Evolutionary conservation across 1,140 invertebrate genomes (phyloP), one percentile per base, ranked within the genome.

Genomic region (Drosophila nebulosa): DNA sequence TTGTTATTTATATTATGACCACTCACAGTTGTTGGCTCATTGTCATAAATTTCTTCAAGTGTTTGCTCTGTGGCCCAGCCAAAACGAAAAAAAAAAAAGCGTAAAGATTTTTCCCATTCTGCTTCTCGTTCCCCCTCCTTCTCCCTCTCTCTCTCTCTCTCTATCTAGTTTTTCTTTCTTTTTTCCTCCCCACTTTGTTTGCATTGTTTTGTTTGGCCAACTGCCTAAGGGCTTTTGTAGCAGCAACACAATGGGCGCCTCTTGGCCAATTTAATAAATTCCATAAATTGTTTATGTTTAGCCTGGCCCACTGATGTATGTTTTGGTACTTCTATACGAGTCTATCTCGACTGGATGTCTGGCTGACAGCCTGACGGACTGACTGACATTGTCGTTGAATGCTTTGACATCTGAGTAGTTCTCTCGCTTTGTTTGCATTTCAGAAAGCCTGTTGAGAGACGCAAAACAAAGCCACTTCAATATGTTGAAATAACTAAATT

Each of bases 1-100:
- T 88, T 88, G 78, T 88, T 88, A 88, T 88, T 88, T 83, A 88
- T 88, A 83, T 88, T 88, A 86, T 83, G 81, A 79, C 74, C 83
- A 86, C 83, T 88, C 78, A 73, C 78, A 79, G 83, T 73, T 88
- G 84, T 88, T 88, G 78, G 64, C 83, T 78, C 84, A 88, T 88
- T 88, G 83, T 88, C 83, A 88, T 88, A 88, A 88, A 88, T 88
- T 88, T 83, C 51, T 58, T 63, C 83, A 79, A 88, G 83, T 88
- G 83, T 88, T 88, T 88, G 78, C 83, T 64, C 61, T 42, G 64
- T 76, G 78, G 69, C 58, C 51, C 26, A 72, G 39, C 52, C 32
- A 32, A 27, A 59, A 67, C 61, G 67, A 73, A 69, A 64, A 64
- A 32, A 39, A n/a, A 59, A 64, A 35, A 58, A 59, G 39, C 39